phyloP scores from a whole-genome alignment of 1,140 invertebrate genomes.

The Brachionus rubens region DNA sequence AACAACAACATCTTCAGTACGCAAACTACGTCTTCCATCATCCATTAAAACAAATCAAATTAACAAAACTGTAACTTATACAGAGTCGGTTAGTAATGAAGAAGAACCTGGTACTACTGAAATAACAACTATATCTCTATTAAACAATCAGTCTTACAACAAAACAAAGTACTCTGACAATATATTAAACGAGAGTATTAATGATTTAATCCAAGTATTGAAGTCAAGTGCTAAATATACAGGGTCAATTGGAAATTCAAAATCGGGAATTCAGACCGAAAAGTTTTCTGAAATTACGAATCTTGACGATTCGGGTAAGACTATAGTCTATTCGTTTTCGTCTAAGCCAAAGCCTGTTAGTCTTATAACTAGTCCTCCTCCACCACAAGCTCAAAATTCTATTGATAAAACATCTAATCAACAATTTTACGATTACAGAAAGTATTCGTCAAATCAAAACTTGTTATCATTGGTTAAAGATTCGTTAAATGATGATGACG shows the following conservation, averaged over 20 bases:
- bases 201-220: slow-evolving; percentile 18
- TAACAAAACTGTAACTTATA: background rate
- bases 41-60: background rate
- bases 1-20: background rate
- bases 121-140: background rate
- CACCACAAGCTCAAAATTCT: background rate
- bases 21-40: background rate
- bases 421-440: background rate
- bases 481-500: background rate
- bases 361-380: background rate
- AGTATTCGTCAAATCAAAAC: background rate
- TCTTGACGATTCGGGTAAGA: slow-evolving; percentile 25
- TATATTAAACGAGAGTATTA: background rate
- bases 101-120: background rate
- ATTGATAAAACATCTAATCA: background rate
- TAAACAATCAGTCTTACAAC: background rate
- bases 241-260: background rate
- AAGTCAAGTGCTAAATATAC: background rate
- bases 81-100: background rate
- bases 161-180: background rate
- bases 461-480: background rate
- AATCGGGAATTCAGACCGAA: background rate
- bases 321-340: slow-evolving; percentile 38
- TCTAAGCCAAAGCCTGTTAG: slow-evolving; percentile 29
- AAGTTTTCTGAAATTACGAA: slow-evolving; percentile 1